phyloP scores from a whole-genome alignment of 2,113 vertebrate species.

The Nesogale talazaci region DNA sequence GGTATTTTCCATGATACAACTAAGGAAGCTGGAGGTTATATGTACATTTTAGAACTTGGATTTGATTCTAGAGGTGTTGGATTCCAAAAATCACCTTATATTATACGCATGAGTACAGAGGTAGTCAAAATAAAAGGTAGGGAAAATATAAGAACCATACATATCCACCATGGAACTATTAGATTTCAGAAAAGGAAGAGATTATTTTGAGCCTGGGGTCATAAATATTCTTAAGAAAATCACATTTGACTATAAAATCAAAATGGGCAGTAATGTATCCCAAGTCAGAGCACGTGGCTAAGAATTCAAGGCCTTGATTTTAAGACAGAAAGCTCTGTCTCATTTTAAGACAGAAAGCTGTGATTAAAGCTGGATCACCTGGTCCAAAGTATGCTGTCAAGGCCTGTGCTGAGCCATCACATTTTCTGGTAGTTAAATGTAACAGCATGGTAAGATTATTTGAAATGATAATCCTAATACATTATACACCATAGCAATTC shows the following conservation, averaged over 20 bases:
- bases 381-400: background rate
- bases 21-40: conserved; percentile 27
- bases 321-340: no score
- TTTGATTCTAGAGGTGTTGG: conserved; percentile 46
- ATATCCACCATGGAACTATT: conserved; percentile 17
- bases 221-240: conserved; percentile 27
- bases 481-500: background rate
- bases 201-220: background rate
- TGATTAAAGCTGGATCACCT: background rate
- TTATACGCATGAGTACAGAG: background rate
- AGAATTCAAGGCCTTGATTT: background rate
- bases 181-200: conserved; percentile 22
- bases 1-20: conserved; percentile 2
- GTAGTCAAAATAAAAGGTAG: conserved; percentile 27
- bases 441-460: conserved; percentile 1
- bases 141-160: conserved; percentile 44
- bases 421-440: background rate
- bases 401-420: background rate
- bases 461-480: background rate
- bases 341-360: background rate
- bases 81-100: background rate
- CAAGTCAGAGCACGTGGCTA: background rate
- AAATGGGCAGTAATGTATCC: background rate
- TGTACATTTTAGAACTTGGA: background rate
- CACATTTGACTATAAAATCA: conserved; percentile 28